Evolutionary conservation across 2,888 invertebrate species (phyloP).

Genomic region (Synanthedon vespiformis): DNA sequence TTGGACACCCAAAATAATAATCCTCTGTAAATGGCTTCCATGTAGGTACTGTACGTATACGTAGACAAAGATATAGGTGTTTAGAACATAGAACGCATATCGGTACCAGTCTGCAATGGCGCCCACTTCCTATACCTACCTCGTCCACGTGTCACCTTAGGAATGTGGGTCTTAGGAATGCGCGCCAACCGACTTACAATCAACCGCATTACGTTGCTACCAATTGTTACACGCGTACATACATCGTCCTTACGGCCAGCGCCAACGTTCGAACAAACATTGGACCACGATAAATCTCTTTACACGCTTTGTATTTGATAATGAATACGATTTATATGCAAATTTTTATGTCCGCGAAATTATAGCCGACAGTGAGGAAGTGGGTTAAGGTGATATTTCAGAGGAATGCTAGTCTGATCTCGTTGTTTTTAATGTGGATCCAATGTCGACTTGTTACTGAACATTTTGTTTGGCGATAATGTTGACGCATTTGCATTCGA

Average conservation of each 20-base stretch:
- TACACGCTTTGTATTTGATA: conserved; percentile 15
- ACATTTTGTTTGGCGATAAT: conserved; percentile 1
- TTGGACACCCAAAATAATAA: too few species aligned
- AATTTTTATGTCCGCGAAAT: conserved; percentile 25
- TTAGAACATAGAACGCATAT: conserved; percentile 8
- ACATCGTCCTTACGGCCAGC: neutral
- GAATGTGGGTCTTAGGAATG: conserved; percentile 24
- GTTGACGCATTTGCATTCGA: neutral
- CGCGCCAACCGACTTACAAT: conserved; percentile 8
- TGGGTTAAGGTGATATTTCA: conserved; percentile 24
- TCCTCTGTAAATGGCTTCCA: too few species aligned
- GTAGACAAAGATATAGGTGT: conserved; percentile 11
- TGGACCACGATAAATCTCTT: conserved; percentile 11
- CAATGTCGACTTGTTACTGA: neutral
- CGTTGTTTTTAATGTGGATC: neutral
- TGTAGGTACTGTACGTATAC: neutral
- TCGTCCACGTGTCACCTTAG: conserved; percentile 18
- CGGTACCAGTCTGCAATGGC: conserved; percentile 13
- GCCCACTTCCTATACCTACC: conserved; percentile 18
- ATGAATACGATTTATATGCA: conserved; percentile 28
- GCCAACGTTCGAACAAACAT: neutral
- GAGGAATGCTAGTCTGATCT: conserved; percentile 13
- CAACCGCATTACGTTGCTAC: conserved; percentile 4
- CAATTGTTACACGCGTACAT: conserved; percentile 2
- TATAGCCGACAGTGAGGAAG: conserved; percentile 14